Conservation (phyloP, 2,888 invertebrate species). For the Fissipunctia ypsillon region DNA sequence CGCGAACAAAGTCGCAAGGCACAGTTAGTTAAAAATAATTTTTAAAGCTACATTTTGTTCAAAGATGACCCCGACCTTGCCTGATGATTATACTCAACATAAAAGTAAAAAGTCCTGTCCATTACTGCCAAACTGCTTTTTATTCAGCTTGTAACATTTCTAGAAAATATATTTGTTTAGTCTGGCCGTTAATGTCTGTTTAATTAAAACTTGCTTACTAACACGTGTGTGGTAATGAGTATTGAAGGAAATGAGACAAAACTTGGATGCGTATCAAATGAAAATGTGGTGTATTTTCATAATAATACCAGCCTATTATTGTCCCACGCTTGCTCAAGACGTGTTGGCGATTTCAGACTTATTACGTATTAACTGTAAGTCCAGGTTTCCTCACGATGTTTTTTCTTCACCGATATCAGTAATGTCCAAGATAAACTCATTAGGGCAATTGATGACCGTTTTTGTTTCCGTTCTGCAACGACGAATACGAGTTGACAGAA, state of each 20-base stretch:
- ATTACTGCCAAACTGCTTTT: slow-evolving; percentile 11
- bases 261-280: slow-evolving; percentile 19
- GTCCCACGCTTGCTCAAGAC: too few species aligned
- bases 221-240: slow-evolving; percentile 15
- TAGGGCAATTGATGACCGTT: neutral
- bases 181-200: slow-evolving; percentile 21
- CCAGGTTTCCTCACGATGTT: too few species aligned
- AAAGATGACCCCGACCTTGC: neutral
- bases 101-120: slow-evolving; percentile 6
- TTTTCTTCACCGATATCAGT: too few species aligned
- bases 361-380: too few species aligned
- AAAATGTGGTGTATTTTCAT: neutral
- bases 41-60: neutral
- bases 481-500: too few species aligned
- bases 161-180: slow-evolving; percentile 35
- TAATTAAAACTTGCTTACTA: slow-evolving; percentile 24
- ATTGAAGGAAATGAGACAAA: slow-evolving; percentile 31
- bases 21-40: neutral
- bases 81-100: neutral
- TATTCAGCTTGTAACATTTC: slow-evolving; percentile 2
- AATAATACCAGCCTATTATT: neutral
- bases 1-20: too few species aligned
- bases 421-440: too few species aligned
- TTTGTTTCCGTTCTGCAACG: neutral
- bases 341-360: too few species aligned